These are phyloP conservation scores for Nemurella pictetii DNA, from an alignment of 2,888 invertebrate genomes.

Conservation along the genomic window DNA sequence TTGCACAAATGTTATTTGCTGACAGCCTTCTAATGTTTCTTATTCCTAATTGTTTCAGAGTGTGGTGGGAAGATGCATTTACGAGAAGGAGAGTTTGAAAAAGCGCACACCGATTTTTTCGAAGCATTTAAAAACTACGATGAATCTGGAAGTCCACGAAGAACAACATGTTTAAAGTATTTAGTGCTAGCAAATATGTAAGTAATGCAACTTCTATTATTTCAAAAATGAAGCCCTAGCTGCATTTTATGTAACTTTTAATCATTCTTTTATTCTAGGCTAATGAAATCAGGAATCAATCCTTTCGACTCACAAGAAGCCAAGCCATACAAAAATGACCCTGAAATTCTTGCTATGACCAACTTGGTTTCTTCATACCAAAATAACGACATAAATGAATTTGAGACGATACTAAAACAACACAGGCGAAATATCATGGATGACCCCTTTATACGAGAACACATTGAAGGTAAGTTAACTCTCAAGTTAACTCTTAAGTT, in stretches of 20 bases:
- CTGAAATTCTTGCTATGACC: slow-evolving; percentile 98
- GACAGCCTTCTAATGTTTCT: too few relatives aligned
- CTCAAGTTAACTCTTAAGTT: slow-evolving; percentile 39
- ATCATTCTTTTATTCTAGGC: slow-evolving; percentile 61
- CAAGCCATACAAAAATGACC: slow-evolving; percentile 99
- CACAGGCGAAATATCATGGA: slow-evolving; percentile 98
- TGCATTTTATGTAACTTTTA: too few relatives aligned
- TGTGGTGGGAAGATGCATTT: slow-evolving; percentile 99
- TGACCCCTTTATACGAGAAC: slow-evolving; percentile 97
- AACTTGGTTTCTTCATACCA: slow-evolving; percentile 96
- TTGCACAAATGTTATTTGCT: too few relatives aligned
- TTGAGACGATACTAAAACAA: slow-evolving; percentile 92
- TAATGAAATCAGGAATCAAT: slow-evolving; percentile 99
- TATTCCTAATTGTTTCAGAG: slow-evolving; percentile 65
- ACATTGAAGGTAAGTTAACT: slow-evolving; percentile 77
- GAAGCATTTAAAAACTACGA: slow-evolving; percentile 99
- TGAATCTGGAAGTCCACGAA: slow-evolving; percentile 94
- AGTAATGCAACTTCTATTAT: slow-evolving; percentile 52
- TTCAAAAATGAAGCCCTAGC: not conserved
- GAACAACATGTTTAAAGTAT: slow-evolving; percentile 97
- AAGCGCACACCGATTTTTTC: slow-evolving; percentile 99
- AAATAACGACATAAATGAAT: slow-evolving; percentile 97
- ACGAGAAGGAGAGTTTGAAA: slow-evolving; percentile 96
- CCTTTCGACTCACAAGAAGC: slow-evolving; percentile 99
- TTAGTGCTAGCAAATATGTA: slow-evolving; percentile 97